phyloP scores from a whole-genome alignment of 1,140 invertebrate species.

The Achroia grisella region DNA sequence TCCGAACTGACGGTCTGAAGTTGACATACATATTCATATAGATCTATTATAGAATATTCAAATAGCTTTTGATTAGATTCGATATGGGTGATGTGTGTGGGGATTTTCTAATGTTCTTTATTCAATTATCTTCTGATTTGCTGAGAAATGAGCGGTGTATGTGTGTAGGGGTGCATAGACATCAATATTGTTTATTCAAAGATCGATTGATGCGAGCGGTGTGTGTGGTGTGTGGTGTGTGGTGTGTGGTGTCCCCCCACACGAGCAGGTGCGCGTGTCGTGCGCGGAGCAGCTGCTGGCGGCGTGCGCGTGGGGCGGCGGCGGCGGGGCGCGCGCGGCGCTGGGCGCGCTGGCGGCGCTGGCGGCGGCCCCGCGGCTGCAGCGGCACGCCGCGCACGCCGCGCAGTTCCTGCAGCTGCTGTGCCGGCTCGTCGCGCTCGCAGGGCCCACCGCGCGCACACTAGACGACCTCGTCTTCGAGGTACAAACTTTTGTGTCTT shows the following conservation, averaged over 20 bases:
- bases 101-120: too few species aligned
- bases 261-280: slow-evolving; percentile 59
- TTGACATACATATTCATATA: too few species aligned
- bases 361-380: slow-evolving; percentile 35
- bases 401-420: slow-evolving; percentile 66
- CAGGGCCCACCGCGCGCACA: slow-evolving; percentile 46
- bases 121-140: too few species aligned
- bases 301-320: slow-evolving; percentile 65
- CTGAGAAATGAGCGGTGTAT: too few species aligned
- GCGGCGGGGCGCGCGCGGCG: slow-evolving; percentile 43
- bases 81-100: too few species aligned
- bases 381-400: slow-evolving; percentile 45
- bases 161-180: too few species aligned
- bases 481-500: slow-evolving; percentile 18
- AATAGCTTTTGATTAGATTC: too few species aligned
- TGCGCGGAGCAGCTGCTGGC: slow-evolving; percentile 61
- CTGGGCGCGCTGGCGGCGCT: slow-evolving; percentile 40
- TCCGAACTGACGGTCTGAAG: too few species aligned
- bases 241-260: neutral
- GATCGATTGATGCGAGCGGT: too few species aligned
- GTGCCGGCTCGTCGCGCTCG: slow-evolving; percentile 58
- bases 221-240: too few species aligned
- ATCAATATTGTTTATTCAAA: too few species aligned
- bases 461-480: slow-evolving; percentile 46
- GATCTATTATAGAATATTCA: too few species aligned